Evolutionary conservation across 2,797 vertebrate genomes (phyloP).

Genomic region (Pangasius djambal): DNA sequence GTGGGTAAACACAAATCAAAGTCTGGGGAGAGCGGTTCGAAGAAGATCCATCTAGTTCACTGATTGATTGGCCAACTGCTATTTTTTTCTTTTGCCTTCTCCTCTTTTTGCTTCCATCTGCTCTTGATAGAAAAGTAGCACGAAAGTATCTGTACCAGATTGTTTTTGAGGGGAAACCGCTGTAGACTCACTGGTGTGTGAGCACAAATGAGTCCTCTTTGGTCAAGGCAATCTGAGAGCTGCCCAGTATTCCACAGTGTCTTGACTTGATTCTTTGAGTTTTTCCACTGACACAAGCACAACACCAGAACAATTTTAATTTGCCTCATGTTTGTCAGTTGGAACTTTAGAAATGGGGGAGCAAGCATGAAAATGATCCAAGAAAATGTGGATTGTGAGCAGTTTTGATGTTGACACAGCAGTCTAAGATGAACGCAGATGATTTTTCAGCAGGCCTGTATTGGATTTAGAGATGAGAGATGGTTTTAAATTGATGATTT

Average conservation of each 20-base stretch:
- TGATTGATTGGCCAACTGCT: conserved; percentile 48
- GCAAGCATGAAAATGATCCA: conserved; percentile 29
- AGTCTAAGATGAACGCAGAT: conserved; percentile 13
- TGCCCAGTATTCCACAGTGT: conserved; percentile 44
- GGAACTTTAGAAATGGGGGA: conserved; percentile 45
- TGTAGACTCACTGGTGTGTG: conserved; percentile 33
- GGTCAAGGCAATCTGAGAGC: conserved; percentile 47
- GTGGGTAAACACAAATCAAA: conserved; percentile 45
- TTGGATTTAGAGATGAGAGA: neutral
- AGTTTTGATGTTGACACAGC: conserved; percentile 27
- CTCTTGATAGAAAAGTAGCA: conserved; percentile 55
- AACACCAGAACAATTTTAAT: conserved; percentile 51
- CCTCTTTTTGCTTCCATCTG: conserved; percentile 54
- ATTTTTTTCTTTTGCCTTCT: conserved; percentile 25
- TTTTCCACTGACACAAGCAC: conserved; percentile 60
- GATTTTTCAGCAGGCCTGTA: conserved; percentile 1
- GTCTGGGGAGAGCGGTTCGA: neutral
- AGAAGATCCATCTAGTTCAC: conserved; percentile 40
- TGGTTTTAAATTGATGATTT: neutral
- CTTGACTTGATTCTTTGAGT: conserved; percentile 32
- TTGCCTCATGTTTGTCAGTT: conserved; percentile 56
- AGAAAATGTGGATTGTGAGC: conserved; percentile 1
- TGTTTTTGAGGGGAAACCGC: conserved; percentile 49
- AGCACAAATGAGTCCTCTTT: conserved; percentile 38
- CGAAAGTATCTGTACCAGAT: conserved; percentile 33